Conservation (phyloP, 2,888 invertebrate genomes). For the Hanleya hanleyi region DNA sequence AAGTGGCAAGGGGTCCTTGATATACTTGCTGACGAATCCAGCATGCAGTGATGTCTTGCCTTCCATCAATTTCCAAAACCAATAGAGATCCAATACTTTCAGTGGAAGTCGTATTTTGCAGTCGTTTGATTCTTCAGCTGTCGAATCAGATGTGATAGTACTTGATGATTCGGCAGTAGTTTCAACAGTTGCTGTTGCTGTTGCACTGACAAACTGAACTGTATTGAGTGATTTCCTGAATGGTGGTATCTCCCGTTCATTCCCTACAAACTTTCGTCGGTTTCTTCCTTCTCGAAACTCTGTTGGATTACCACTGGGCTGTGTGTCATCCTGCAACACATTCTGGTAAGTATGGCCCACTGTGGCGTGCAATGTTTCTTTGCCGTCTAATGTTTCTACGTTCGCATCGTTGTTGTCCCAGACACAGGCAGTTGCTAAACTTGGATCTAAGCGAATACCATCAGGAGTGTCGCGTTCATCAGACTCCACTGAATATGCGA, state of each 20-base stretch:
- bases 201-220: background rate
- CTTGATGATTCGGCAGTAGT: background rate
- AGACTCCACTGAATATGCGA: slow-evolving; percentile 14
- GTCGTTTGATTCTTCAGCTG: background rate
- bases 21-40: slow-evolving; percentile 11
- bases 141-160: background rate
- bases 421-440: slow-evolving; percentile 3
- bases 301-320: background rate
- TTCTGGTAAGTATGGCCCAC: slow-evolving; percentile 17
- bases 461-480: slow-evolving; percentile 11
- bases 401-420: slow-evolving; percentile 24
- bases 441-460: background rate
- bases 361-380: slow-evolving; percentile 10
- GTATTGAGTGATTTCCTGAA: background rate
- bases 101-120: background rate
- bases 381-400: slow-evolving; percentile 12
- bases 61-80: slow-evolving; percentile 8
- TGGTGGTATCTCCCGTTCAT: background rate
- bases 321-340: background rate
- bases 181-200: background rate
- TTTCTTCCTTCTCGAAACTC: slow-evolving; percentile 8
- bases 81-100: background rate
- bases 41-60: slow-evolving; percentile 20
- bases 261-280: background rate
- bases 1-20: slow-evolving; percentile 17